Conservation (phyloP, 2,113 vertebrate species). For the Axis porcinus region DNA sequence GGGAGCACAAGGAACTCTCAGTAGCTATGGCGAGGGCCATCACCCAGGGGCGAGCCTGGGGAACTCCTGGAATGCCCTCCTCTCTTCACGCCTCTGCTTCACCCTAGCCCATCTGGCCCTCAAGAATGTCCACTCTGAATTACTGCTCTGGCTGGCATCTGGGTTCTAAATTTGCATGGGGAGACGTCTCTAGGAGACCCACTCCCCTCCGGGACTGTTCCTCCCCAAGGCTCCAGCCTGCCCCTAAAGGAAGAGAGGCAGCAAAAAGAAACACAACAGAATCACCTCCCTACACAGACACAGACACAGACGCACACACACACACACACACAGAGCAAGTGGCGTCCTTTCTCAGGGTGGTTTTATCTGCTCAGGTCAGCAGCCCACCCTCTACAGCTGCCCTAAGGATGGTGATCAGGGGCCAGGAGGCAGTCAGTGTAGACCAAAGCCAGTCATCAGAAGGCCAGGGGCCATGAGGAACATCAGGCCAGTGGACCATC, state of each 20-base stretch:
- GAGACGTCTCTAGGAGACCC: background rate
- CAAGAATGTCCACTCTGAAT: background rate
- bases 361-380: background rate
- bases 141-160: background rate
- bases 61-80: background rate
- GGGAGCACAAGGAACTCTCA: background rate
- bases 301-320: fast-evolving
- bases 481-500: background rate
- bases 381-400: background rate
- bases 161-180: background rate
- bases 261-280: background rate
- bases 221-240: background rate
- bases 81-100: background rate
- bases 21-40: background rate
- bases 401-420: background rate
- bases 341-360: background rate
- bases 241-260: background rate
- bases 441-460: background rate
- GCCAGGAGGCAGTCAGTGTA: background rate
- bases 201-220: background rate
- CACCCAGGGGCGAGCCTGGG: background rate
- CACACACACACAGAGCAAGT: background rate
- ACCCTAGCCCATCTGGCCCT: background rate
- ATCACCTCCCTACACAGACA: fast-evolving
- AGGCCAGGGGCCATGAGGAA: background rate